Base-by-base conservation (phyloP, 2,797 vertebrate genomes). In the Serranus cabrilla region DNA sequence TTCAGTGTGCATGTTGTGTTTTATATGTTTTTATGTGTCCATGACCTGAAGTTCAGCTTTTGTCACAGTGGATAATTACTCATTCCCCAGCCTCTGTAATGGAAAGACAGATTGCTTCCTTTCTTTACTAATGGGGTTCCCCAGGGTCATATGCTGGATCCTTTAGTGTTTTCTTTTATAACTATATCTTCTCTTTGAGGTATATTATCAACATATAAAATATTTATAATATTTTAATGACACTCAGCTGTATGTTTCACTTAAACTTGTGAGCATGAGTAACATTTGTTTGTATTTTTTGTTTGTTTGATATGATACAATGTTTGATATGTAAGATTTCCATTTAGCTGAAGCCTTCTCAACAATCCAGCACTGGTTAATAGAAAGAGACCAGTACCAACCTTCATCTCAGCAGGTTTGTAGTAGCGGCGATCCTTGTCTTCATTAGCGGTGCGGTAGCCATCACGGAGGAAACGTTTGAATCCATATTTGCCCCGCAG, bases 381-480 rank as follows among this genome's bases (percentile, higher is more conserved):
- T n/a, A n/a, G n/a, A n/a, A n/a, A n/a, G n/a, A n/a, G n/a, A n/a
- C n/a, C 27, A 27, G 27, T 27, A 65, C 81, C 23, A 77, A 99
- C 98, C 98, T 99, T 99, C 91, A 99, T 99, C 85, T 99, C 98
- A 7, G 98, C 98, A 14, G 98, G 97, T 86, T 97, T 98, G 82
- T 99, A 99, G 73, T 97, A 96, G 47, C 95, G 94, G 0, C 98
- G 95, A 0, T 95, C 94, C 89, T 94, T 94, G 91, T 99, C 98
- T 86, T 99, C 98, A 43, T 98, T 93, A 0, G 97, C 90, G 0
- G 98, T 99, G 73, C 98, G 91, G 88, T 97, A 99, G 16, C 98
- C 98, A 2, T 99, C 98, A 16, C 98, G 93, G 71, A 99, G 92
- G 89, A 97, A 99, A 7, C 98, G 96, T 18, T 99, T 99, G 89